Conservation (phyloP, 2,797 vertebrate species). For the Lerista edwardsae region DNA sequence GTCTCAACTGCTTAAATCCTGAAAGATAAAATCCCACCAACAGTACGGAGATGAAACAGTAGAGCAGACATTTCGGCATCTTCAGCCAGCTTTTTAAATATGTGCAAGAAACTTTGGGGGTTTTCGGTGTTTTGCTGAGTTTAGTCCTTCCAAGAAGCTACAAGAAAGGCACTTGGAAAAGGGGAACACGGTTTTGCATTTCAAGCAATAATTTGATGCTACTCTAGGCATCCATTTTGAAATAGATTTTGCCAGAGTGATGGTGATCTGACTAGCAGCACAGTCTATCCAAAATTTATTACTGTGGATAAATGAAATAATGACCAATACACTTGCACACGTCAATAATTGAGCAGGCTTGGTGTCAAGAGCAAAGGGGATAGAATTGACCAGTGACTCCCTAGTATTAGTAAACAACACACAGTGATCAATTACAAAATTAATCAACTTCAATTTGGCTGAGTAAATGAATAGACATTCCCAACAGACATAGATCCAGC, state of each 20-base stretch:
- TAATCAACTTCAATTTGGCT: slow-evolving; percentile 56
- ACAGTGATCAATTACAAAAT: slow-evolving; percentile 54
- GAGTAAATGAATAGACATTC: slow-evolving; percentile 50
- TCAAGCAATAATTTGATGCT: neutral
- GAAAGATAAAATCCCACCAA: neutral
- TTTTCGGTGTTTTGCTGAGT: neutral
- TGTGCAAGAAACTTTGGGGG: neutral
- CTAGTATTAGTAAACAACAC: slow-evolving; percentile 47
- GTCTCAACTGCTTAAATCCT: neutral
- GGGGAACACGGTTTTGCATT: neutral
- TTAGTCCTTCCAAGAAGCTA: neutral
- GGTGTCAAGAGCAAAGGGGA: slow-evolving; percentile 32
- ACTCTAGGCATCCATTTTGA: neutral
- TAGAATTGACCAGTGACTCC: slow-evolving; percentile 55
- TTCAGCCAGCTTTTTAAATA: rapidly evolving
- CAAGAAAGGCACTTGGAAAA: neutral
- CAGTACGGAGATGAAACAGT: slow-evolving; percentile 1
- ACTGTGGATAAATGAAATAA: slow-evolving; percentile 46
- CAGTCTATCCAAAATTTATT: slow-evolving; percentile 51
- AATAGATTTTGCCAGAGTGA: slow-evolving; percentile 31
- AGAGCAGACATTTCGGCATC: neutral
- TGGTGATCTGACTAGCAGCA: slow-evolving; percentile 17
- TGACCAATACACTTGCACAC: slow-evolving; percentile 1
- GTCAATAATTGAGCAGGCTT: slow-evolving; percentile 43
- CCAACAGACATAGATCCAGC: slow-evolving; percentile 33